phyloP scores from a whole-genome alignment of 2,888 invertebrate species.

The Cataglyphis rosenhaueri region DNA sequence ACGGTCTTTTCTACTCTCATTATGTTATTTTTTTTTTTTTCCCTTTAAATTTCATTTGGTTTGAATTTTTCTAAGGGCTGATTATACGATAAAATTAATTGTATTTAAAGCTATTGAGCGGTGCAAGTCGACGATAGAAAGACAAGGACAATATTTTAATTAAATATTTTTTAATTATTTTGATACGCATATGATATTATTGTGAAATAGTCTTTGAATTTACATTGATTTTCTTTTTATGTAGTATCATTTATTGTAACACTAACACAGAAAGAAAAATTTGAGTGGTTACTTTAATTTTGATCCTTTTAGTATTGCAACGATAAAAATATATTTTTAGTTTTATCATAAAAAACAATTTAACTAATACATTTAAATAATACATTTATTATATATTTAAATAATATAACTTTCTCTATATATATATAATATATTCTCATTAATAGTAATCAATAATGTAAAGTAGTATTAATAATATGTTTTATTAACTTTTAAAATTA shows the following conservation, averaged over 20 bases:
- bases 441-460: not conserved
- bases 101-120: not conserved
- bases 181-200: not conserved
- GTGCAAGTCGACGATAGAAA: not conserved
- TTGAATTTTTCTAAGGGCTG: not conserved
- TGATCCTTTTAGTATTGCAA: not conserved
- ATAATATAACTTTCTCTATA: not conserved
- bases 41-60: not conserved
- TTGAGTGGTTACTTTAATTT: not conserved
- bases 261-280: not conserved
- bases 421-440: not conserved
- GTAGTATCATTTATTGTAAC: not conserved
- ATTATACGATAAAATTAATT: not conserved
- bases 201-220: not conserved
- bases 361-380: too few species aligned
- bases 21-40: not conserved
- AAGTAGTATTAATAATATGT: not conserved
- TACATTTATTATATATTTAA: too few species aligned
- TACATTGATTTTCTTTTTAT: not conserved
- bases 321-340: not conserved
- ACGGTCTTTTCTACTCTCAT: not conserved
- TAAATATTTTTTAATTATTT: not conserved
- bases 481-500: not conserved
- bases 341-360: too few species aligned
- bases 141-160: not conserved